Percentiles rank a stretch among this genome's conserved stretches.
Evolutionary conservation across 1,140 invertebrate genomes (phyloP).

Genomic region (Atta colombica): DNA sequence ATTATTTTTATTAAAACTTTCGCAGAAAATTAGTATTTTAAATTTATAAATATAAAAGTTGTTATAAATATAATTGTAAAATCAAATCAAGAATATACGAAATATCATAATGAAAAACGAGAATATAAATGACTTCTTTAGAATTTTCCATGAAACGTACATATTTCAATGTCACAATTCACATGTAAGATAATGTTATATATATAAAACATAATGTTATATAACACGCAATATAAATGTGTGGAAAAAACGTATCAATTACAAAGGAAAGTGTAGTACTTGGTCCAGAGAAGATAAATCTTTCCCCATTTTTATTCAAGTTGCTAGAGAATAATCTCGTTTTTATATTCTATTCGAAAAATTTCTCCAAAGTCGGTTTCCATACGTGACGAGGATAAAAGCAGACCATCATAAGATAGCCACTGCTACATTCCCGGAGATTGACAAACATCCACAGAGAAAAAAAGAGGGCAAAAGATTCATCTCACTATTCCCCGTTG

Average conservation of each 20-base stretch:
- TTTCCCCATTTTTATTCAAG: not conserved
- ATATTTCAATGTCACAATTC: not conserved
- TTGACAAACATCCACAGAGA: conserved; percentile 33
- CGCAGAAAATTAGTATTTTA: not conserved
- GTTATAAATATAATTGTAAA: too few relatives aligned
- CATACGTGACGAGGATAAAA: not conserved
- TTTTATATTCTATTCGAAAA: not conserved
- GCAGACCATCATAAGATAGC: not conserved
- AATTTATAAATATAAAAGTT: not conserved
- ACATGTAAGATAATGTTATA: not conserved
- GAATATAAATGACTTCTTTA: too few relatives aligned
- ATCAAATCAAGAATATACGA: not conserved
- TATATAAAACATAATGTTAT: too few relatives aligned
- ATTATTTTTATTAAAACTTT: not conserved
- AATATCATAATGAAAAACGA: not conserved
- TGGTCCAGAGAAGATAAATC: not conserved
- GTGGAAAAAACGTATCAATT: conserved; percentile 2
- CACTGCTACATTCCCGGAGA: not conserved
- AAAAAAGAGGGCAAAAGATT: conserved; percentile 15
- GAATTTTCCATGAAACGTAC: not conserved
- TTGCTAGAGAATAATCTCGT: conserved; percentile 4
- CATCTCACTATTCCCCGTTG: conserved; percentile 1
- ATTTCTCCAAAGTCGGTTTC: not conserved
- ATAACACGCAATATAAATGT: not conserved
- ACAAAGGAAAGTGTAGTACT: not conserved